phyloP scores from a whole-genome alignment of 2,113 vertebrate genomes.

The Pelodiscus sinensis region DNA sequence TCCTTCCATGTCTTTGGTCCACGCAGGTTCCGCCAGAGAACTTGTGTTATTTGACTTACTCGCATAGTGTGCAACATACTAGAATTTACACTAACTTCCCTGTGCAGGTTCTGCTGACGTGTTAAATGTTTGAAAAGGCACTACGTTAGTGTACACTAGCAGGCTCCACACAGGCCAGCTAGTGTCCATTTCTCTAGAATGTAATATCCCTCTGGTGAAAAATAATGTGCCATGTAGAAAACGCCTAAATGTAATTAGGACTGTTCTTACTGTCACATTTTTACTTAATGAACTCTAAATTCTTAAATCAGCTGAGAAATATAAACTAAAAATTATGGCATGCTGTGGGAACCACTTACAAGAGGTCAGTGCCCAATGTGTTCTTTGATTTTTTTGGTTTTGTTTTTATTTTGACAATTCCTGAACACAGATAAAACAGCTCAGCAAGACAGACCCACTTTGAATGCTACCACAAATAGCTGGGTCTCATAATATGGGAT shows the following conservation, averaged over 20 bases:
- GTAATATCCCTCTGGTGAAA: background rate
- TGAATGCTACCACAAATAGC: background rate
- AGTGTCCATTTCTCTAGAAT: background rate
- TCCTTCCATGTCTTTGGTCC: background rate
- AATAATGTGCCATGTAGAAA: background rate
- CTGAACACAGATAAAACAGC: background rate
- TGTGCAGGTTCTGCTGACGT: too few relatives aligned
- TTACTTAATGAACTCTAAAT: background rate
- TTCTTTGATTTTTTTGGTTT: too few relatives aligned
- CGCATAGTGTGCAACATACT: too few relatives aligned
- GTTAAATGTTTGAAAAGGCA: too few relatives aligned
- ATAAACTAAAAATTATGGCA: background rate
- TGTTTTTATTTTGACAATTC: background rate
- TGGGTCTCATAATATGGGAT: background rate
- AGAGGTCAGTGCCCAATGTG: too few relatives aligned
- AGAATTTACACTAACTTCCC: background rate
- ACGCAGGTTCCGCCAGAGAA: background rate
- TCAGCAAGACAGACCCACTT: background rate
- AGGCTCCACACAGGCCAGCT: background rate
- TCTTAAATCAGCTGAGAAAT: background rate
- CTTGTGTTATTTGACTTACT: background rate
- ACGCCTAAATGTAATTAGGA: background rate
- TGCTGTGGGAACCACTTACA: background rate
- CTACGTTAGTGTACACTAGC: background rate
- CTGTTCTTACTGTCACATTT: background rate